phyloP scores from a whole-genome alignment of 2,888 invertebrate genomes.

The Drosophila merina region DNA sequence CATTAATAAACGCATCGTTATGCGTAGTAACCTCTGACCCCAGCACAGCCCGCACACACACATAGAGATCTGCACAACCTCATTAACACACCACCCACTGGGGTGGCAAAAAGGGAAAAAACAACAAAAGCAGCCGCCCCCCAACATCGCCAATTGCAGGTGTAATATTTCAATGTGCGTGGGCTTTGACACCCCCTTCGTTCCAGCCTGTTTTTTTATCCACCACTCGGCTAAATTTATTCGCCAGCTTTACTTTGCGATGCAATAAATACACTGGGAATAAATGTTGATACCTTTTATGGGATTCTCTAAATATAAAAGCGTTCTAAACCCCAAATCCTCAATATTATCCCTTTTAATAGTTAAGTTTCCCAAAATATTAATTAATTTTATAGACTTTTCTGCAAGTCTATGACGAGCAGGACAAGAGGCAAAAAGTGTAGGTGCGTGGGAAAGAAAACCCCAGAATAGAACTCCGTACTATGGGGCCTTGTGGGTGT shows the following conservation, averaged over 20 bases:
- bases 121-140: constrained; percentile 32
- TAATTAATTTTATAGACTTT: neutral
- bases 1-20: constrained; percentile 69
- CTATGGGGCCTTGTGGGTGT: constrained; percentile 64
- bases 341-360: neutral
- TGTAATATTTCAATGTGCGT: constrained; percentile 75
- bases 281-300: too few relatives aligned
- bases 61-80: constrained; percentile 4
- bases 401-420: neutral
- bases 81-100: constrained; percentile 29
- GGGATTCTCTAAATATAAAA: too few relatives aligned
- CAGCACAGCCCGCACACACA: constrained; percentile 9
- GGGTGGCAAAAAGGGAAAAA: constrained; percentile 10
- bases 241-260: constrained; percentile 66
- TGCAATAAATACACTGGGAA: constrained; percentile 65
- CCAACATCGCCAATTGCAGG: constrained; percentile 68
- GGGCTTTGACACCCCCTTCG: constrained; percentile 17
- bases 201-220: neutral
- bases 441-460: constrained; percentile 46
- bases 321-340: too few relatives aligned
- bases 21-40: constrained; percentile 32
- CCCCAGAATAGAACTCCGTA: constrained; percentile 28
- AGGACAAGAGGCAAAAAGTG: neutral
- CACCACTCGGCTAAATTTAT: constrained; percentile 57
- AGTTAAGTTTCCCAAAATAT: neutral